phyloP scores from a whole-genome alignment of 1,140 invertebrate species.

The Drosophila rhopaloa region DNA sequence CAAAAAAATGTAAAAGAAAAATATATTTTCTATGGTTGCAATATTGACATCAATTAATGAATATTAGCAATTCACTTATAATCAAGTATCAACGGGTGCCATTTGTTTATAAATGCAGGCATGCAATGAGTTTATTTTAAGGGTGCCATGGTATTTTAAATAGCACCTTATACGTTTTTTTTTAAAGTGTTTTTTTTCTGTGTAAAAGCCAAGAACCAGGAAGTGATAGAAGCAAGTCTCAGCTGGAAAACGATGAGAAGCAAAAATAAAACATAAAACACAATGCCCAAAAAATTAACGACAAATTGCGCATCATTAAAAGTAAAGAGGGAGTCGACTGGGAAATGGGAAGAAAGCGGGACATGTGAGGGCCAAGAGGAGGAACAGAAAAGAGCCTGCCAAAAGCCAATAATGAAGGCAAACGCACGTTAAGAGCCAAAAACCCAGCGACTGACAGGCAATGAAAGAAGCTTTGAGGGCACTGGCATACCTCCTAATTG shows the following conservation, averaged over 20 bases:
- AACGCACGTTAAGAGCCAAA: conserved; percentile 35
- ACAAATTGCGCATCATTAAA: conserved; percentile 81
- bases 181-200: neutral
- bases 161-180: neutral
- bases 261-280: conserved; percentile 75
- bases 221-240: conserved; percentile 34
- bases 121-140: no score
- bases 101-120: no score
- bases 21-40: no score
- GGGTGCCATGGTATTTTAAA: neutral
- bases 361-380: no score
- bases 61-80: no score
- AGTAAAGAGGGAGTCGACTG: conserved; percentile 39
- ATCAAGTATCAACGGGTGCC: no score
- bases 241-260: conserved; percentile 53
- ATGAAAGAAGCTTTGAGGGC: conserved; percentile 39
- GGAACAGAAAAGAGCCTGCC: conserved; percentile 24
- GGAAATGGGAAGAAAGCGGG: conserved; percentile 2
- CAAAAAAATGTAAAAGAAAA: neutral
- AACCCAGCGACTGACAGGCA: conserved; percentile 39
- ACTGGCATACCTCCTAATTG: conserved; percentile 1
- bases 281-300: conserved; percentile 78
- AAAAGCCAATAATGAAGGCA: conserved; percentile 53
- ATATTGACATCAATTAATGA: no score
- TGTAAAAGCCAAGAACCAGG: conserved; percentile 19